Percentiles rank a stretch among this genome's conserved stretches.
Evolutionary conservation across 2,113 vertebrate genomes (phyloP).

Genomic region (Vombatus ursinus): DNA sequence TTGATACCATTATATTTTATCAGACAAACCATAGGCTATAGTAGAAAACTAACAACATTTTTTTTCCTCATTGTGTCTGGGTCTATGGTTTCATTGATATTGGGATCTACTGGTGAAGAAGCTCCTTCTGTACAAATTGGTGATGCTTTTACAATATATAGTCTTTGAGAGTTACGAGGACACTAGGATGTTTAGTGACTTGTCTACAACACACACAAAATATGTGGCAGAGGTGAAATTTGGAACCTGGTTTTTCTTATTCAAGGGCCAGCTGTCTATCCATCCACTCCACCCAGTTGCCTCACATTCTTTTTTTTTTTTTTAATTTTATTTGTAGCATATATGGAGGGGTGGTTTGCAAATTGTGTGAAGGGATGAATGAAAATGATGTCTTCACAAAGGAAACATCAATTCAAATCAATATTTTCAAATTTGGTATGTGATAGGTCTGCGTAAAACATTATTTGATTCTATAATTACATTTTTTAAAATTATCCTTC

Average conservation of each 20-base stretch:
- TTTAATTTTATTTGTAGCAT: neutral
- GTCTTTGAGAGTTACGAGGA: neutral
- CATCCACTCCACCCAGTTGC: too few relatives aligned
- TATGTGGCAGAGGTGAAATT: neutral
- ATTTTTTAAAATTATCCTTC: neutral
- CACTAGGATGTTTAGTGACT: neutral
- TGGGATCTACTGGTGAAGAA: neutral
- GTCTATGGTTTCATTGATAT: neutral
- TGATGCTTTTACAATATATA: neutral
- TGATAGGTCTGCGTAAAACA: neutral
- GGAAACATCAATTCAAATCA: neutral
- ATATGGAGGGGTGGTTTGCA: neutral
- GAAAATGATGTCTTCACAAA: neutral
- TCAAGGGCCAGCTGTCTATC: neutral
- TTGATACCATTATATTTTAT: neutral
- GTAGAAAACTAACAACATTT: neutral
- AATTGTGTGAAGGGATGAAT: neutral
- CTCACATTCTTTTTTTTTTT: neutral
- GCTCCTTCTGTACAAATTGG: fast-evolving
- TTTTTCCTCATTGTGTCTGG: neutral
- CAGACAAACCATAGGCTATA: neutral
- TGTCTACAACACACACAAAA: too few relatives aligned
- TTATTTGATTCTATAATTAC: neutral
- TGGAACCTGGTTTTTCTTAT: neutral
- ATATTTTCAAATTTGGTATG: neutral